A percentile compares a stretch with the other conserved stretches of the same genome.
These are phyloP conservation scores for Xiphophorus hellerii DNA, from an alignment of 2,113 vertebrate genomes.

Conservation along the genomic window DNA sequence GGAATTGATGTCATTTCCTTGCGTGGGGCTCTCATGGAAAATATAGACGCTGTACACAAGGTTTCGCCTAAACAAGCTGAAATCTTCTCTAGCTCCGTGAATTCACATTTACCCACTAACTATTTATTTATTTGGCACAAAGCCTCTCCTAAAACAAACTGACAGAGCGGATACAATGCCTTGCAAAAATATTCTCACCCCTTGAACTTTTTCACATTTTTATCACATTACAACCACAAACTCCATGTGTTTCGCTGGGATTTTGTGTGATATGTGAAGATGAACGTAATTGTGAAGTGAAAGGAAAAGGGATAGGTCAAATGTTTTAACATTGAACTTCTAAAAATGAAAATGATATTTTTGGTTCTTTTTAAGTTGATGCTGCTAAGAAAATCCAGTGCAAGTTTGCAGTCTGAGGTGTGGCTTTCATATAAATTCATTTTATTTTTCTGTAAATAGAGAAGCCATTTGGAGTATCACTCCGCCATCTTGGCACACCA, in stretches of 20 bases:
- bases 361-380: not conserved
- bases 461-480: not conserved
- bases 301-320: too few species aligned
- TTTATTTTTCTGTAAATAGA: not conserved
- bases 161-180: not conserved
- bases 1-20: slow-evolving; percentile 64
- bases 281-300: too few species aligned
- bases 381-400: not conserved
- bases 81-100: slow-evolving; percentile 31
- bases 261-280: not conserved
- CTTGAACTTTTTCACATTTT: not conserved
- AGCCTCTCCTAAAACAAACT: slow-evolving; percentile 22
- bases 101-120: slow-evolving; percentile 10
- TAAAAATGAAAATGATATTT: not conserved
- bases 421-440: not conserved
- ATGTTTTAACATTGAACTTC: not conserved
- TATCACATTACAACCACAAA: too few species aligned
- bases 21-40: slow-evolving; percentile 38
- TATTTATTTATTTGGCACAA: slow-evolving; percentile 22
- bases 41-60: slow-evolving; percentile 41
- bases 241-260: not conserved
- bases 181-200: not conserved
- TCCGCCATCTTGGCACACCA: not conserved
- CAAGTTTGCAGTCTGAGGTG: not conserved
- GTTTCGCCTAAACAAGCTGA: slow-evolving; percentile 26